These are phyloP conservation scores for Galerucella nymphaeae DNA, from an alignment of 2,888 invertebrate species.

Conservation along the genomic window DNA sequence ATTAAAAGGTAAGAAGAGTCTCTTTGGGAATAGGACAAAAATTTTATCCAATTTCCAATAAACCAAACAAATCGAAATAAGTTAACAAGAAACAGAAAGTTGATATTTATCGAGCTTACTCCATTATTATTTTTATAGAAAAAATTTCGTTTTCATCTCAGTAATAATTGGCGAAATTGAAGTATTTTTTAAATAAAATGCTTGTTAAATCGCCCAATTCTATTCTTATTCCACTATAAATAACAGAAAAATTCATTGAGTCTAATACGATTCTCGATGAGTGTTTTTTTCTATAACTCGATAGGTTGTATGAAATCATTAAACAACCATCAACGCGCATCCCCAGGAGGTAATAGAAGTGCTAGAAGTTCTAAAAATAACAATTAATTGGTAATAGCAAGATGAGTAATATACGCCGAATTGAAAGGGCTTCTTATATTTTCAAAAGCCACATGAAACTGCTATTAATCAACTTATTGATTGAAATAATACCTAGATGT, in stretches of 20 bases:
- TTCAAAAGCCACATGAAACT: slow-evolving; percentile 41
- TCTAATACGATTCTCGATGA: no score
- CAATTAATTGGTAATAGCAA: slow-evolving; percentile 9
- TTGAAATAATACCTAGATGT: no score
- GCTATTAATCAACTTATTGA: slow-evolving; percentile 44
- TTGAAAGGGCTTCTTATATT: neutral
- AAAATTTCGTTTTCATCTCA: neutral
- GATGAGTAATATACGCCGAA: neutral
- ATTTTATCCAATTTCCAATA: slow-evolving; percentile 31
- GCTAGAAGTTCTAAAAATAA: slow-evolving; percentile 32
- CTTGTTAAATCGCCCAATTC: no score
- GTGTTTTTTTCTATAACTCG: no score
- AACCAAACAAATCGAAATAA: slow-evolving; percentile 28
- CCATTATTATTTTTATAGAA: slow-evolving; percentile 5
- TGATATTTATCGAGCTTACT: slow-evolving; percentile 24
- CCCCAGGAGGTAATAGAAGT: slow-evolving; percentile 18
- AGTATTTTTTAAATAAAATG: no score
- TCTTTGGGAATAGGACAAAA: slow-evolving; percentile 13
- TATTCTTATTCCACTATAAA: no score
- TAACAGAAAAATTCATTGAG: no score
- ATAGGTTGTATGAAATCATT: no score
- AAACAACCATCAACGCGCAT: neutral
- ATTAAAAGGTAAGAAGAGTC: slow-evolving; percentile 18
- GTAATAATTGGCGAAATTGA: no score
- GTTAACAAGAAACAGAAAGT: slow-evolving; percentile 14